A percentile compares a stretch with the other conserved stretches of the same genome.
Conservation (phyloP, 2,888 invertebrate genomes). For the Nyleta sp. region DNA sequence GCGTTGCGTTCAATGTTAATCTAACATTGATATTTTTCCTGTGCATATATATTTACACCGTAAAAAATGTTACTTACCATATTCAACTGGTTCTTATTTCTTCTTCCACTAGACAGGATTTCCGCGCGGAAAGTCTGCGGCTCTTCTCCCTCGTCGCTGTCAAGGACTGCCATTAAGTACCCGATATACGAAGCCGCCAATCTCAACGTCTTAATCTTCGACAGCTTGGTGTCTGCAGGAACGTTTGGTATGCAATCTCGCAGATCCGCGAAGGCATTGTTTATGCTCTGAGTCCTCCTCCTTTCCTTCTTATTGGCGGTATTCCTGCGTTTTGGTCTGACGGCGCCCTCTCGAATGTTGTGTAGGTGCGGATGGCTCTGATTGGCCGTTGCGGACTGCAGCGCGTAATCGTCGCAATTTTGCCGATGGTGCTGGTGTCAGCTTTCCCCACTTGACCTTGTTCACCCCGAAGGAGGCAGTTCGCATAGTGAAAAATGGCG, state of each 20-base stretch:
- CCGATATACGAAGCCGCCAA: slow-evolving; percentile 96
- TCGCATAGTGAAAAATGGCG: slow-evolving; percentile 91
- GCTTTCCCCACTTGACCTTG: slow-evolving; percentile 89
- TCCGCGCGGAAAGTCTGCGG: slow-evolving; percentile 95
- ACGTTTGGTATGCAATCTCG: slow-evolving; percentile 98
- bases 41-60: no score
- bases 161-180: slow-evolving; percentile 94
- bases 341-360: slow-evolving; percentile 83
- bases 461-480: slow-evolving; percentile 91
- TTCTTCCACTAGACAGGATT: slow-evolving; percentile 83
- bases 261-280: slow-evolving; percentile 96
- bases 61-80: slow-evolving; percentile 54
- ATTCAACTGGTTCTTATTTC: slow-evolving; percentile 75
- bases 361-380: slow-evolving; percentile 89
- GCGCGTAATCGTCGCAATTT: no score
- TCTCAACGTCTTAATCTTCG: slow-evolving; percentile 97
- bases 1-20: no score
- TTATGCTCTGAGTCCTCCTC: slow-evolving; percentile 95
- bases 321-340: slow-evolving; percentile 87
- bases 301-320: slow-evolving; percentile 98
- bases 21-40: no score
- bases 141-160: slow-evolving; percentile 91
- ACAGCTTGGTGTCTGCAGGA: slow-evolving; percentile 96
- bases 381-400: no score
- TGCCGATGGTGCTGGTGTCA: slow-evolving; percentile 89